Conservation (phyloP, 1,140 invertebrate species). For the Neodiprion virginianus region DNA sequence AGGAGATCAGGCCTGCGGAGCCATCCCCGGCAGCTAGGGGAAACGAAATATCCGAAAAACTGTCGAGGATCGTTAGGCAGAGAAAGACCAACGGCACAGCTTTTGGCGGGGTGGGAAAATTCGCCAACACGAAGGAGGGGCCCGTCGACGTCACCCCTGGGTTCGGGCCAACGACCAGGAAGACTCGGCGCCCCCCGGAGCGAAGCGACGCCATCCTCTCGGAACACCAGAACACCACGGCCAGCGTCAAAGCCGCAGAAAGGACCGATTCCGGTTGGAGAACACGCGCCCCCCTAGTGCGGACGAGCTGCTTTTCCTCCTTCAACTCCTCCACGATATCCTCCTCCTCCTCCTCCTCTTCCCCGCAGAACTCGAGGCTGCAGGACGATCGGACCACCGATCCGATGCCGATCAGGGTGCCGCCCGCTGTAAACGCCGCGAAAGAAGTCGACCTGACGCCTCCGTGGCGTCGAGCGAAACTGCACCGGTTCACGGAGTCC, state of each 20-base stretch:
- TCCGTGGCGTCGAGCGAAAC: slow-evolving; percentile 49
- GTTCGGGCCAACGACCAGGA: neutral
- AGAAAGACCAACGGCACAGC: slow-evolving; percentile 62
- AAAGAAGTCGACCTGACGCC: slow-evolving; percentile 51
- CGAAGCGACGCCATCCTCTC: neutral
- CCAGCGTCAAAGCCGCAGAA: neutral
- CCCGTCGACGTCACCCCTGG: neutral
- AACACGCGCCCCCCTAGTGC: slow-evolving; percentile 30
- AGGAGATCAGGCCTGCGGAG: slow-evolving; percentile 7
- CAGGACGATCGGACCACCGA: neutral
- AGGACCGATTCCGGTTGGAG: neutral
- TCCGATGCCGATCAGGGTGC: too few species aligned
- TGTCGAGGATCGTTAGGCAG: slow-evolving; percentile 72
- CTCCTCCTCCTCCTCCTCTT: slow-evolving; percentile 14
- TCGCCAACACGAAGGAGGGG: slow-evolving; percentile 51
- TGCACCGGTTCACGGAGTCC: slow-evolving; percentile 52
- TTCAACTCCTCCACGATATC: slow-evolving; percentile 18
- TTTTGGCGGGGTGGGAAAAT: slow-evolving; percentile 41
- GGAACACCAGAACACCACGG: neutral
- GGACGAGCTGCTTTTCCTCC: slow-evolving; percentile 32
- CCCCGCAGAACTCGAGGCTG: neutral
- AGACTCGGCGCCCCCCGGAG: neutral
- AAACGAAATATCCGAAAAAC: slow-evolving; percentile 69
- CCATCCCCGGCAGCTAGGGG: slow-evolving; percentile 27
- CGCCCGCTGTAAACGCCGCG: neutral